phyloP scores from a whole-genome alignment of 2,888 invertebrate genomes.

The Ichneumoninae sp. region DNA sequence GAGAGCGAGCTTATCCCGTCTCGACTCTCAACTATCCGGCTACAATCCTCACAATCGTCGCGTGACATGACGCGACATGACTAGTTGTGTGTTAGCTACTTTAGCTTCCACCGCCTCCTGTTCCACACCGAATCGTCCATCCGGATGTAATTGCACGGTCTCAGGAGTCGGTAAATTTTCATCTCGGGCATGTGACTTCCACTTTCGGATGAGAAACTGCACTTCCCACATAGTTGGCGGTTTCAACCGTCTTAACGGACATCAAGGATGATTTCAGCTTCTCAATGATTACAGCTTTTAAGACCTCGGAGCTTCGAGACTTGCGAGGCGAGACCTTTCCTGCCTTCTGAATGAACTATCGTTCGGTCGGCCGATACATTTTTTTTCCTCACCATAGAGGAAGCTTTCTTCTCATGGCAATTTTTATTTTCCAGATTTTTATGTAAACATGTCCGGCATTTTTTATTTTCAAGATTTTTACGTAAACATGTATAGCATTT shows the following conservation, averaged over 20 bases:
- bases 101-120: not conserved
- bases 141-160: not conserved
- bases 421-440: no score
- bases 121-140: not conserved
- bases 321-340: not conserved
- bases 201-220: not conserved
- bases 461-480: not conserved
- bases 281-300: no score
- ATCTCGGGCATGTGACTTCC: not conserved
- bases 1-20: not conserved
- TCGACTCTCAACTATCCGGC: not conserved
- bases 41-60: conserved; percentile 5
- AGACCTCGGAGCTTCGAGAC: no score
- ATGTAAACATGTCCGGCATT: not conserved
- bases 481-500: not conserved
- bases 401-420: not conserved
- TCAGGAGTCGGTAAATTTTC: not conserved
- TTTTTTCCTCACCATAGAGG: not conserved
- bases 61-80: conserved; percentile 1
- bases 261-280: not conserved
- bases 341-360: not conserved
- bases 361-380: not conserved
- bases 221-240: not conserved
- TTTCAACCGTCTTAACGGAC: not conserved
- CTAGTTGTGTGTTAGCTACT: not conserved